Conservation (phyloP, 1,140 invertebrate species). For the Leptinotarsa undecemlineata region DNA sequence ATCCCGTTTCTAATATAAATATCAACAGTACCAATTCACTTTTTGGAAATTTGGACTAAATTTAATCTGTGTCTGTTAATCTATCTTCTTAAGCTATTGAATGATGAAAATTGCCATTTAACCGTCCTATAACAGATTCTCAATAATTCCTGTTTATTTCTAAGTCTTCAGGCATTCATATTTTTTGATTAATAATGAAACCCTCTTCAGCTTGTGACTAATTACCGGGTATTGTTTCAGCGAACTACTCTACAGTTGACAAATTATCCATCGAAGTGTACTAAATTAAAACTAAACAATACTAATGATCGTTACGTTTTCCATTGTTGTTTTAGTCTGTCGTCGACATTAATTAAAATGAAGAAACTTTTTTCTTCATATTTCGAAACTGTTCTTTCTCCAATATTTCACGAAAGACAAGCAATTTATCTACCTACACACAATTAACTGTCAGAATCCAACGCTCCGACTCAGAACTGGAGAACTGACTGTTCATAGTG, state of each 20-base stretch:
- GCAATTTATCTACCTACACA: background rate
- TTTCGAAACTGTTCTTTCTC: background rate
- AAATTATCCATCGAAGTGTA: background rate
- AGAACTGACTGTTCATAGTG: no score
- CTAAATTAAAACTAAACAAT: conserved; percentile 6
- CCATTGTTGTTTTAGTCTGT: background rate
- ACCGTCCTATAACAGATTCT: no score
- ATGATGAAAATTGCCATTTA: no score
- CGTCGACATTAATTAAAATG: background rate
- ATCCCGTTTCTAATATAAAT: no score
- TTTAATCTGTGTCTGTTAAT: no score
- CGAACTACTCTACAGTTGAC: background rate
- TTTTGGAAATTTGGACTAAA: no score
- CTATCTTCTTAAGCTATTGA: no score
- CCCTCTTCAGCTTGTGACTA: background rate
- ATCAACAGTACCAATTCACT: no score
- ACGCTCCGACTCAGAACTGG: no score
- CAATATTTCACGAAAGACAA: background rate
- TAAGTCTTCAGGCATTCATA: no score
- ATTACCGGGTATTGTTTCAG: background rate
- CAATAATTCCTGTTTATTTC: no score
- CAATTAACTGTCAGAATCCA: no score
- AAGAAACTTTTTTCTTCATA: background rate
- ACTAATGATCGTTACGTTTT: background rate
- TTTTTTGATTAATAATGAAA: background rate